These are phyloP conservation scores for Chamaetylas fuelleborni DNA, from an alignment of 2,113 vertebrate genomes.

Conservation along the genomic window DNA sequence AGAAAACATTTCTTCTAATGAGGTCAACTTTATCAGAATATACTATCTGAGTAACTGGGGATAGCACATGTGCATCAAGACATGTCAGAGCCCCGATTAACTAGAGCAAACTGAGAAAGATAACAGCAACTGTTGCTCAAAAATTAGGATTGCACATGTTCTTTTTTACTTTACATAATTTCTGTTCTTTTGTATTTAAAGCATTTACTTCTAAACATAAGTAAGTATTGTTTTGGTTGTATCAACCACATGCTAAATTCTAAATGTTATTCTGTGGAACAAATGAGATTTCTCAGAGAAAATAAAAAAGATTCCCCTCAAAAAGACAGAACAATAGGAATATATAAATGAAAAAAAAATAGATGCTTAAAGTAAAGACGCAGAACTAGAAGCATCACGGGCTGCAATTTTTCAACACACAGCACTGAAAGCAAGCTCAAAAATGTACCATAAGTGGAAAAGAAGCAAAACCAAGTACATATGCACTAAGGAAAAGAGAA, in stretches of 20 bases:
- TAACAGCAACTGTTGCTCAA: background rate
- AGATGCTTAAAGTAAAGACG: background rate
- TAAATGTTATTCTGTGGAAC: background rate
- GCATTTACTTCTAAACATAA: background rate
- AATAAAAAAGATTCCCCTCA: background rate
- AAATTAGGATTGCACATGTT: background rate
- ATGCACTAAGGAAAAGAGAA: background rate
- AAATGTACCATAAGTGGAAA: background rate
- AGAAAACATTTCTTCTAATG: constrained; percentile 55
- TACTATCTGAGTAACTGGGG: background rate
- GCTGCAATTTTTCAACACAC: background rate
- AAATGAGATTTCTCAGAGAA: background rate
- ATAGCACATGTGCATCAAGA: background rate
- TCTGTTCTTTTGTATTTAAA: background rate
- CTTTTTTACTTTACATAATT: background rate
- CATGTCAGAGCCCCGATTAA: background rate
- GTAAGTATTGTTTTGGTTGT: background rate
- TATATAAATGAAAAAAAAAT: rapidly evolving
- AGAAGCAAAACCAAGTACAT: background rate
- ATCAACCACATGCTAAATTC: background rate
- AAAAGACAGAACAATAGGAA: background rate
- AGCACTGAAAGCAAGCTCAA: background rate
- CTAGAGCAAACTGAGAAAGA: background rate
- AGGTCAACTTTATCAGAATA: constrained; percentile 52
- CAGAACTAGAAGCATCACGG: background rate